Evolutionary conservation across 2,888 invertebrate species (phyloP).

Genomic region (Apoderus coryli): DNA sequence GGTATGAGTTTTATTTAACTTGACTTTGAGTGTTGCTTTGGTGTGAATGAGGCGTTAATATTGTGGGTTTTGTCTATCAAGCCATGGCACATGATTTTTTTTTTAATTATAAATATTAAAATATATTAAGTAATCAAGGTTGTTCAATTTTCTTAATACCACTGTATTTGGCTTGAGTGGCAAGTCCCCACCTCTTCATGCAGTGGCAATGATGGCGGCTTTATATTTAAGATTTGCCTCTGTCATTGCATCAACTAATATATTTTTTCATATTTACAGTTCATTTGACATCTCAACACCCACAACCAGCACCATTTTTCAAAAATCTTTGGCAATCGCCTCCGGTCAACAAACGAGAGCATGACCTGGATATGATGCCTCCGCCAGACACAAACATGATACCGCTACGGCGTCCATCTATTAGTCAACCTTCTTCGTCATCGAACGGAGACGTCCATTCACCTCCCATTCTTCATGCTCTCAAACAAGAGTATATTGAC

Average conservation of each 20-base stretch:
- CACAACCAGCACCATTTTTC: slow-evolving; percentile 19
- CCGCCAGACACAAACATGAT: slow-evolving; percentile 47
- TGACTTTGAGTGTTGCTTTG: too few relatives aligned
- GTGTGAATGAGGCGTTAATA: slow-evolving; percentile 30
- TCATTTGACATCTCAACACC: slow-evolving; percentile 23
- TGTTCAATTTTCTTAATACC: not conserved
- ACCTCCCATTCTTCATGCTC: slow-evolving; percentile 35
- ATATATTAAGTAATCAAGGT: too few relatives aligned
- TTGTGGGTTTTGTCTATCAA: slow-evolving; percentile 34
- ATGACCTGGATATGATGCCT: slow-evolving; percentile 51
- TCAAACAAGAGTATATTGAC: slow-evolving; percentile 56
- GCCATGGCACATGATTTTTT: slow-evolving; percentile 22
- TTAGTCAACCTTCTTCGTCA: slow-evolving; percentile 38
- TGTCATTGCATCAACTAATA: too few relatives aligned
- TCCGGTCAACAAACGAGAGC: slow-evolving; percentile 35
- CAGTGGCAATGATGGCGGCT: slow-evolving; percentile 33
- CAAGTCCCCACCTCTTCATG: slow-evolving; percentile 30
- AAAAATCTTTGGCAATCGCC: slow-evolving; percentile 26
- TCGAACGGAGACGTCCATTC: slow-evolving; percentile 33
- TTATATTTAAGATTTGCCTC: slow-evolving; percentile 20
- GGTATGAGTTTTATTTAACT: too few relatives aligned
- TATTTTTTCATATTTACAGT: too few relatives aligned
- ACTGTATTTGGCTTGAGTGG: slow-evolving; percentile 31
- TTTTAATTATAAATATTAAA: too few relatives aligned
- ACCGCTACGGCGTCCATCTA: slow-evolving; percentile 44